Evolutionary conservation across 2,797 vertebrate genomes (phyloP), one percentile per base, ranked within the genome.

Genomic region (Micropoecilia bifurca): DNA sequence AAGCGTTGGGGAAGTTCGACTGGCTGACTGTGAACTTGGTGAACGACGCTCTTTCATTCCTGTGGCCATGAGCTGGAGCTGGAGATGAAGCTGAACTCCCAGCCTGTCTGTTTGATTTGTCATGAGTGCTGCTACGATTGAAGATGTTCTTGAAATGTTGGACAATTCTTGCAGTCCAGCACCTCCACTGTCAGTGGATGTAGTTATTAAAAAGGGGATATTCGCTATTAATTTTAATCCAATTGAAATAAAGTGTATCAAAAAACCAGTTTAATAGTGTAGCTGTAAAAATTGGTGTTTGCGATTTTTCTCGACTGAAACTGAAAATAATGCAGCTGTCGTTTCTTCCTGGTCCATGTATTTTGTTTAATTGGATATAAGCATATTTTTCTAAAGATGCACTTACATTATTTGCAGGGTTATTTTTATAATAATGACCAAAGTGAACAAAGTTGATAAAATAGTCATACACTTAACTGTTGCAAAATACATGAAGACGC

Each of bases 41-140:
- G 79, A 89, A 85, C 78, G 74, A 80, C 78, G 39, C 25, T 79
- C 80, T 83, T 87, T 83, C 77, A 82, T 84, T 68, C 77, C 66
- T 25, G 39, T 22, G 10, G 20, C 22, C 39, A 30, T 0, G 6
- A 73, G 71, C 57, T 63, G 16, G 41, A 81, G 39, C 28, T 22
- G 72, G 77, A 79, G 80, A 63, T n/a, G 57, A 69, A 76, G 28
- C 59, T 78, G 69, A 81, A 71, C 75, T 63, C 57, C 69, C 80
- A 1, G 61, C 39, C 10, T 4, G n/a, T 43, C 39, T 14, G 3
- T n/a, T 69, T 69, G 39, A 69, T 10, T 33, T 69, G 66, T 43
- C 48, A 22, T 13, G 22, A 69, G 39, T 43, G 39, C 36, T 13
- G 20, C 39, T 69, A 43, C 22, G 30, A 39, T 69, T 43, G 20